Percentiles rank a stretch among this genome's conserved stretches.
Evolutionary conservation across 2,113 vertebrate genomes (phyloP).

Genomic region (Sminthopsis crassicaudata): DNA sequence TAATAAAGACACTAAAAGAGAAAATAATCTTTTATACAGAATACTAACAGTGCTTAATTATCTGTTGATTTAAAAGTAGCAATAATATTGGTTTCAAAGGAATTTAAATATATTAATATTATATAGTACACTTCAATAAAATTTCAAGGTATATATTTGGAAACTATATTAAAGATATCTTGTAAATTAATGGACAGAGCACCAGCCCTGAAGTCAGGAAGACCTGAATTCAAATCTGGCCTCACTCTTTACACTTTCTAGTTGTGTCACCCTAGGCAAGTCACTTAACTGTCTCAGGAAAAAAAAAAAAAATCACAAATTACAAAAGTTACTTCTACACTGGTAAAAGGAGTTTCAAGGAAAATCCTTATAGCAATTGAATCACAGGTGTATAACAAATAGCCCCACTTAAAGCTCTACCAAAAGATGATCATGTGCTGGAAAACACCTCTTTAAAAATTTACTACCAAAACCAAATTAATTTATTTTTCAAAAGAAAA

Average conservation of each 20-base stretch:
- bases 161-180: not conserved
- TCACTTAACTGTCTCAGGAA: too few relatives aligned
- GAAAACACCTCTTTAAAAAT: not conserved
- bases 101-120: not conserved
- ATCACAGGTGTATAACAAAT: not conserved
- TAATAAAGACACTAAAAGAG: constrained; percentile 6
- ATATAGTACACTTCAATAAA: not conserved
- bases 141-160: not conserved
- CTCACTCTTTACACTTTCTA: too few relatives aligned
- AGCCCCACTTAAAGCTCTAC: not conserved
- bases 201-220: too few relatives aligned
- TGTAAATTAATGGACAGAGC: not conserved
- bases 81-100: not conserved
- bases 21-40: constrained; percentile 11
- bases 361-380: not conserved
- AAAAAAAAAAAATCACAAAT: not conserved
- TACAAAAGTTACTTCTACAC: not conserved
- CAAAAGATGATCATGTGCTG: not conserved
- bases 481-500: not conserved
- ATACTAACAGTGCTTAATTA: constrained; percentile 22
- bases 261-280: too few relatives aligned
- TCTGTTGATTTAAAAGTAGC: constrained; percentile 7
- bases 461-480: not conserved
- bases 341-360: not conserved
- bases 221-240: too few relatives aligned